These are phyloP conservation scores for Lutjanus erythropterus DNA, from an alignment of 2,113 vertebrate species.

Conservation along the genomic window DNA sequence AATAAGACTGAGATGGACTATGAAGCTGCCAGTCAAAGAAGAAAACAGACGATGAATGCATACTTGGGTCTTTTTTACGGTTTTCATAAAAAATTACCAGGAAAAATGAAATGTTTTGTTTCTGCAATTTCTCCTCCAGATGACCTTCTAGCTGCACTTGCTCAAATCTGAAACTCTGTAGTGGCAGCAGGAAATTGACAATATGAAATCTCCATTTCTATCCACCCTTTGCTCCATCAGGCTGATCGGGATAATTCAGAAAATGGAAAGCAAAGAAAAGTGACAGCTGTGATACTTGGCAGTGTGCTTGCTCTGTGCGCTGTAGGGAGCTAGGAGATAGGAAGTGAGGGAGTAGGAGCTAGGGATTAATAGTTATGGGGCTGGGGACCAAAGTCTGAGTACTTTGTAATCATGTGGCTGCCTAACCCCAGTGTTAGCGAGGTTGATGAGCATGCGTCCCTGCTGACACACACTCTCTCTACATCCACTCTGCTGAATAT, in stretches of 20 bases:
- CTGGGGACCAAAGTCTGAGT: slow-evolving; percentile 76
- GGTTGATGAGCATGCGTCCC: slow-evolving; percentile 81
- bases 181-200: slow-evolving; percentile 44
- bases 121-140: slow-evolving; percentile 23
- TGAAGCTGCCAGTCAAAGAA: neutral
- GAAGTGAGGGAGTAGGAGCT: slow-evolving; percentile 64
- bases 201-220: slow-evolving; percentile 57
- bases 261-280: slow-evolving; percentile 70
- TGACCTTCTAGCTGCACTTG: slow-evolving; percentile 43
- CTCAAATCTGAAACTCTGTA: slow-evolving; percentile 40
- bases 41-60: neutral
- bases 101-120: neutral
- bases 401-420: slow-evolving; percentile 82
- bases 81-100: neutral
- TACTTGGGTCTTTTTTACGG: neutral
- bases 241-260: slow-evolving; percentile 63
- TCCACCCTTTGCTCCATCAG: slow-evolving; percentile 53
- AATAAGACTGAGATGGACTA: neutral
- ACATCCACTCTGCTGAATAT: slow-evolving; percentile 78
- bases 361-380: slow-evolving; percentile 70
- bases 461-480: slow-evolving; percentile 75
- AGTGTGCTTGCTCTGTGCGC: slow-evolving; percentile 38
- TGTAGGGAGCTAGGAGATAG: slow-evolving; percentile 57
- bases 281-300: slow-evolving; percentile 77
- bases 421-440: slow-evolving; percentile 76